Evolutionary conservation across 1,140 invertebrate species (phyloP).

Genomic region (Pentalonia nigronervosa): DNA sequence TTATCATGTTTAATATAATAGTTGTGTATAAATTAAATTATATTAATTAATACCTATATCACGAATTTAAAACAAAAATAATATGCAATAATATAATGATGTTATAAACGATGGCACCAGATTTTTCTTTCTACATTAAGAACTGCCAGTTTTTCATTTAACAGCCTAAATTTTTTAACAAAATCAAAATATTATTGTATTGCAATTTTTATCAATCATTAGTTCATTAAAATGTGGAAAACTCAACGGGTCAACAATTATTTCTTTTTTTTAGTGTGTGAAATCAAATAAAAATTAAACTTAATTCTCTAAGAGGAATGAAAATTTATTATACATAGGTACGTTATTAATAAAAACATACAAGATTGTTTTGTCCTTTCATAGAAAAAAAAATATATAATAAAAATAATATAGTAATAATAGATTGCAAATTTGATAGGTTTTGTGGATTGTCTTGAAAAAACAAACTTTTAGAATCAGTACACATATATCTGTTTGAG

Average conservation of each 20-base stretch:
- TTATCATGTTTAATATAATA: slow-evolving; percentile 28
- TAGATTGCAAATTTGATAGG: slow-evolving; percentile 54
- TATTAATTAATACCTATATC: slow-evolving; percentile 51
- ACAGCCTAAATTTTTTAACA: slow-evolving; percentile 11
- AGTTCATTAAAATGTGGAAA: background rate
- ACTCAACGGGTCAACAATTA: background rate
- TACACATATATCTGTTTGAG: slow-evolving; percentile 89
- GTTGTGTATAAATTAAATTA: slow-evolving; percentile 47
- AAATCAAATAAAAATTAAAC: slow-evolving; percentile 45
- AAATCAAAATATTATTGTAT: background rate
- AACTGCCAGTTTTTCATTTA: slow-evolving; percentile 24
- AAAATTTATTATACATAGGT: slow-evolving; percentile 49
- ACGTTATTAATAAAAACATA: slow-evolving; percentile 53
- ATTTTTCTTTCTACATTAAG: background rate
- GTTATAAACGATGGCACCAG: slow-evolving; percentile 51
- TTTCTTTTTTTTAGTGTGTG: background rate
- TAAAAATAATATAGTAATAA: slow-evolving; percentile 22
- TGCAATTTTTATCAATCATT: background rate
- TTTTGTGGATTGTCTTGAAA: slow-evolving; percentile 54
- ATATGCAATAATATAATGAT: slow-evolving; percentile 16
- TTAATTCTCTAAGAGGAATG: slow-evolving; percentile 53
- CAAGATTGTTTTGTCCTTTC: slow-evolving; percentile 47
- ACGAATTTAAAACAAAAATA: slow-evolving; percentile 37
- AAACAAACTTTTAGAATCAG: slow-evolving; percentile 65
- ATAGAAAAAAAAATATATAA: slow-evolving; percentile 43